Conservation (phyloP, 1,140 invertebrate species). For the Drosophila paulistorum region DNA sequence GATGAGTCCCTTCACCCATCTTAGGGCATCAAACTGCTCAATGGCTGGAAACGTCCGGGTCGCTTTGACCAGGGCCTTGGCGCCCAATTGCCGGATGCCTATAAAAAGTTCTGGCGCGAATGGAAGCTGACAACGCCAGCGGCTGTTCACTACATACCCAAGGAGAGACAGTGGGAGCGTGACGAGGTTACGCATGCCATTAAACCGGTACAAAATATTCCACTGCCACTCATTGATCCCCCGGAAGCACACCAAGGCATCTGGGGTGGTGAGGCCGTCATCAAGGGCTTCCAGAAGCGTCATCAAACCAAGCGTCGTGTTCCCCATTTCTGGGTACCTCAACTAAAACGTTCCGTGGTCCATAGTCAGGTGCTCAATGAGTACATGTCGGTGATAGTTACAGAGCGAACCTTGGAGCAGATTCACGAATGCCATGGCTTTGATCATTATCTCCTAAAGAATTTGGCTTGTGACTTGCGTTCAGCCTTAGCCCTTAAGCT, state of each 20-base stretch:
- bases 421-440: conserved; percentile 97
- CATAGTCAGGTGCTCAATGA: conserved; percentile 97
- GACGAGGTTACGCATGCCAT: conserved; percentile 89
- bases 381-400: conserved; percentile 91
- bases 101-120: conserved; percentile 94
- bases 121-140: conserved; percentile 89
- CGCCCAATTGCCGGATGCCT: conserved; percentile 90
- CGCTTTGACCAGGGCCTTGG: conserved; percentile 86
- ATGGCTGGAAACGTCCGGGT: conserved; percentile 83
- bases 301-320: conserved; percentile 85
- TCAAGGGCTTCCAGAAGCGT: conserved; percentile 93
- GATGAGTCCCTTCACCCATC: background rate
- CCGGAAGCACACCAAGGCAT: conserved; percentile 92
- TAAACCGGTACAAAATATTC: conserved; percentile 89
- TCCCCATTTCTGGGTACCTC: conserved; percentile 94
- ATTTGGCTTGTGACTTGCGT: conserved; percentile 93
- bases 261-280: conserved; percentile 98
- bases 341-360: conserved; percentile 90
- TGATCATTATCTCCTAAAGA: conserved; percentile 97
- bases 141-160: conserved; percentile 94
- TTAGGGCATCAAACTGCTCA: conserved; percentile 72
- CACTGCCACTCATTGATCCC: conserved; percentile 91
- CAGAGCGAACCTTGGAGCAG: conserved; percentile 90
- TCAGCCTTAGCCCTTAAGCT: conserved; percentile 92
- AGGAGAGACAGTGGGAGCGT: conserved; percentile 88